A percentile compares a stretch with the other conserved stretches of the same genome.
phyloP scores from a whole-genome alignment of 2,888 invertebrate genomes.

The Osmoderma eremita region DNA sequence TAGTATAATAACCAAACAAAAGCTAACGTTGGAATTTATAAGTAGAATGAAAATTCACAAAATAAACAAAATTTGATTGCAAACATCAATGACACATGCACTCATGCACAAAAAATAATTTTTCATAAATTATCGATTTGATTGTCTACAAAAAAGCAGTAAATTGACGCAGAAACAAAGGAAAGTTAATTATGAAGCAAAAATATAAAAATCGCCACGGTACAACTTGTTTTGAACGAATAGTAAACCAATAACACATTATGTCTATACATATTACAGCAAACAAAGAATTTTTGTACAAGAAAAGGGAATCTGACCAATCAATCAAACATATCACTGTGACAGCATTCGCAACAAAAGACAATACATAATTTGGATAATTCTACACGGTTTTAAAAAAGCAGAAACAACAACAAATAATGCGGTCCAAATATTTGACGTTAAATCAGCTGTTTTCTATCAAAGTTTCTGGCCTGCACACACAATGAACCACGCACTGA shows the following conservation, averaged over 20 bases:
- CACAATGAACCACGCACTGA: conserved; percentile 31
- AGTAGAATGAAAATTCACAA: conserved; percentile 2
- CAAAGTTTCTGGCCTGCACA: conserved; percentile 56
- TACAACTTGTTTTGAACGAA: conserved; percentile 57
- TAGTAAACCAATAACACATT: conserved; percentile 50
- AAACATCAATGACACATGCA: conserved; percentile 3
- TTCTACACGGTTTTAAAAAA: neutral
- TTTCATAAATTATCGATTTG: conserved; percentile 10
- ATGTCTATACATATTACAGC: conserved; percentile 18
- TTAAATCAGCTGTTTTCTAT: conserved; percentile 72
- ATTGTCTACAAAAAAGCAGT: conserved; percentile 15
- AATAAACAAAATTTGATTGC: conserved; percentile 3
- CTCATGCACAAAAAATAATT: neutral
- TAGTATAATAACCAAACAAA: neutral
- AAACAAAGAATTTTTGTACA: conserved; percentile 50
- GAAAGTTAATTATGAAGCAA: conserved; percentile 52
- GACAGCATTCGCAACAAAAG: neutral
- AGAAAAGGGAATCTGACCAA: conserved; percentile 40
- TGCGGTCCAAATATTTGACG: conserved; percentile 49
- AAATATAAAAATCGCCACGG: conserved; percentile 52
- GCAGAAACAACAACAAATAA: conserved; percentile 39
- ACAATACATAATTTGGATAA: conserved; percentile 15
- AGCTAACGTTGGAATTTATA: neutral
- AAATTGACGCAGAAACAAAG: conserved; percentile 20
- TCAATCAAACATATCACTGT: neutral